Base-by-base conservation (phyloP, 2,113 vertebrate species). In the Protobothrops flavoviridis region DNA sequence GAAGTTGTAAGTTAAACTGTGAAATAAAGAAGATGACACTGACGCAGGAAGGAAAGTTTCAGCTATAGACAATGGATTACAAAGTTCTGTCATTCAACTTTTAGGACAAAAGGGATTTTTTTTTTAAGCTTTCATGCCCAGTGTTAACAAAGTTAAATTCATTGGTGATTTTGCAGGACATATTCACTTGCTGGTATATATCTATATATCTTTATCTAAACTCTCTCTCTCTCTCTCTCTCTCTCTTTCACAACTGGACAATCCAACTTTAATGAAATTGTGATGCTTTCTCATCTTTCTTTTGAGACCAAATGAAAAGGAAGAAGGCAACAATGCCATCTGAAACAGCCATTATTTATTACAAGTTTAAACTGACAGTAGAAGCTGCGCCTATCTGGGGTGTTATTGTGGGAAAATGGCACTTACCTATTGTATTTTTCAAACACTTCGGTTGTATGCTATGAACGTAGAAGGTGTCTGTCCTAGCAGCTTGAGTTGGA, bases 261-360 rank as follows among this genome's bases (percentile, higher is more conserved):
- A 96, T 57, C 85, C 94, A 91, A 94, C 93, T 92, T 94, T 95
- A 96, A 96, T 96, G 95, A 97, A 97, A 97, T 91, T 92, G 91
- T 95, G 93, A 89, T 91, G 96, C 95, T 95, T 94, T 90, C 74
- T 95, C 96, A 93, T 94, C 90, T 96, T 95, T 95, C 92, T 92
- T 91, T 94, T 95, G 94, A 94, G 94, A 91, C 0, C 53, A 91
- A 94, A 81, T 6, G 92, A 94, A 89, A 85, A 94, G 92, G 45
- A 7, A 53, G 74, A 43, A 61, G 48, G 92, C 94, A 96, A 96
- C 96, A 94, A 97, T 97, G 97, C 0, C 0, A 94, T 69, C 95
- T 96, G 96, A 95, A 96, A 91, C 69, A 96, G 96, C 94, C 93
- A 95, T 93, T 94, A 93, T 96, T 97, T 96, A 96, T 97, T 97